phyloP scores from a whole-genome alignment of 2,888 invertebrate genomes.

The Thera britannica region DNA sequence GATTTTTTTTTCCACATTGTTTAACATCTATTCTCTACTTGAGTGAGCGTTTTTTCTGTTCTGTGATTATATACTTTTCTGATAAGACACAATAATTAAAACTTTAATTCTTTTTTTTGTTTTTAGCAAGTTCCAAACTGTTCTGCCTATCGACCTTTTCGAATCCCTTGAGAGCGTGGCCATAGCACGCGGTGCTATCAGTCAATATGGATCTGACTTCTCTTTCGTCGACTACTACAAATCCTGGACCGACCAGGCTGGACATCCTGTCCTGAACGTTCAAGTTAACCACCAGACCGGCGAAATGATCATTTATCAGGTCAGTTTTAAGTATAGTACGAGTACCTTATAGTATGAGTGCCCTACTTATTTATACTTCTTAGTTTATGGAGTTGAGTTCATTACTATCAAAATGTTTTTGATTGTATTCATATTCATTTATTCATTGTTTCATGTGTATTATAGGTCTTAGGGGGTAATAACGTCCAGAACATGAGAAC shows the following conservation, averaged over 20 bases:
- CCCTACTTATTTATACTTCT: too few relatives aligned
- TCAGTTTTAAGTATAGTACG: conserved; percentile 39
- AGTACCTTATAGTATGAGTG: too few relatives aligned
- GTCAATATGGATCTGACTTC: conserved; percentile 65
- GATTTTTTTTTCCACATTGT: too few relatives aligned
- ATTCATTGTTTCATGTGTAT: too few relatives aligned
- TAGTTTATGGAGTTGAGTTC: too few relatives aligned
- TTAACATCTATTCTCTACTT: too few relatives aligned
- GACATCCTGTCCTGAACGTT: conserved; percentile 85
- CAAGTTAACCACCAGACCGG: conserved; percentile 73
- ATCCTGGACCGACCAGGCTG: conserved; percentile 84
- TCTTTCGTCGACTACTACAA: conserved; percentile 70
- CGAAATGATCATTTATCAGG: conserved; percentile 73
- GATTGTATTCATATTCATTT: too few relatives aligned
- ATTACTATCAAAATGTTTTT: too few relatives aligned
- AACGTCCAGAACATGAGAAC: too few relatives aligned
- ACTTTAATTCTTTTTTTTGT: conserved; percentile 1
- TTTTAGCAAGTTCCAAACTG: conserved; percentile 66
- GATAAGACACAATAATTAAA: neutral
- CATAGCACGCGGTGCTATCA: conserved; percentile 52
- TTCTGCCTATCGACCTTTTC: conserved; percentile 80
- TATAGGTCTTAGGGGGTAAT: too few relatives aligned
- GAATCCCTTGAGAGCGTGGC: conserved; percentile 68
- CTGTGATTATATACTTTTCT: neutral
- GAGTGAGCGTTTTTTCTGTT: too few relatives aligned